Conservation (phyloP, 2,888 invertebrate species). For the Lobophora halterata region DNA sequence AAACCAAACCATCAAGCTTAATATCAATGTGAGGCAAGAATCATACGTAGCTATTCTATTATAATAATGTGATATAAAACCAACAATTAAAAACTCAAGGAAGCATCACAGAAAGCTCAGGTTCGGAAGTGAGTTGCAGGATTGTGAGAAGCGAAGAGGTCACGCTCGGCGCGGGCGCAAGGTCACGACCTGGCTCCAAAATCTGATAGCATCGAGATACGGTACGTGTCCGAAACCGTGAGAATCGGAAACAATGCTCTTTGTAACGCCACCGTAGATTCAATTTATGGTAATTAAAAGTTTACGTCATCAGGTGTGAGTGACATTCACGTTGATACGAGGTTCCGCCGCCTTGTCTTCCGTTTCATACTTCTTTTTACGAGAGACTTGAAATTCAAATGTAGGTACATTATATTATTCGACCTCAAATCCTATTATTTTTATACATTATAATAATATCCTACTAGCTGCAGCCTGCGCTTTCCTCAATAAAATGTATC, state of each 20-base stretch:
- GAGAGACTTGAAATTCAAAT: too few species aligned
- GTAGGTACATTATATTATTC: too few species aligned
- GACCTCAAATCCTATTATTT: too few species aligned
- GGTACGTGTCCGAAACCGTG: constrained; percentile 67
- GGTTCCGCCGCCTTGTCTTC: constrained; percentile 12
- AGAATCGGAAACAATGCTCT: constrained; percentile 59
- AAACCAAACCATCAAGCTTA: too few species aligned
- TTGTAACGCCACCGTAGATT: constrained; percentile 58
- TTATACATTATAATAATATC: too few species aligned
- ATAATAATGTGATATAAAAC: constrained; percentile 16
- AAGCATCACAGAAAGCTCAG: constrained; percentile 46
- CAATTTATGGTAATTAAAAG: constrained; percentile 69
- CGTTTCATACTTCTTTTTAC: constrained; percentile 8
- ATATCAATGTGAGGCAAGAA: too few species aligned
- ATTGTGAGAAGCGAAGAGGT: constrained; percentile 58
- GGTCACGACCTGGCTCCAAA: constrained; percentile 58
- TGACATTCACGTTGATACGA: constrained; percentile 33
- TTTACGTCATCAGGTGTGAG: constrained; percentile 40
- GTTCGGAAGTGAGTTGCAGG: constrained; percentile 54
- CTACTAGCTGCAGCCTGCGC: too few species aligned
- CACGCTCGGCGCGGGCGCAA: constrained; percentile 54
- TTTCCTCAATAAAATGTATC: too few species aligned
- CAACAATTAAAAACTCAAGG: constrained; percentile 30
- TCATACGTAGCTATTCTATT: not conserved
- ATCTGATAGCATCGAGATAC: constrained; percentile 57